These are phyloP conservation scores for Phymastichus coffea DNA, from an alignment of 1,140 invertebrate species.

Conservation along the genomic window DNA sequence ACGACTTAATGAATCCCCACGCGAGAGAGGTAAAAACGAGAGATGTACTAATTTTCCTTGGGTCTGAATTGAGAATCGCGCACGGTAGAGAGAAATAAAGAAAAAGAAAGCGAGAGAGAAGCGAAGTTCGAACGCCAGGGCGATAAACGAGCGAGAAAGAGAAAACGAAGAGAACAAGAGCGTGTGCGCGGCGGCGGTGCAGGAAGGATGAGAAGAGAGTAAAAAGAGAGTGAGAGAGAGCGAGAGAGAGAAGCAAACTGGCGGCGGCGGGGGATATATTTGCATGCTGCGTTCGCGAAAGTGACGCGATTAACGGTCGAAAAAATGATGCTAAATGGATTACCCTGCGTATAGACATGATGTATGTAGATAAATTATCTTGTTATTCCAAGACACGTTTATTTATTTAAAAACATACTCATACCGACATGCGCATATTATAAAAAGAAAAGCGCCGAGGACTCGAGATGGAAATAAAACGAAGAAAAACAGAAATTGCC, in stretches of 20 bases:
- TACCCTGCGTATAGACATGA: background rate
- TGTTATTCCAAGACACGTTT: no score
- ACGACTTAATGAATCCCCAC: slow-evolving; percentile 14
- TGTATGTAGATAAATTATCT: background rate
- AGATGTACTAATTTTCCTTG: slow-evolving; percentile 25
- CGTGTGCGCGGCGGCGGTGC: background rate
- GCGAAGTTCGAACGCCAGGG: background rate
- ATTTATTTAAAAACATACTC: no score
- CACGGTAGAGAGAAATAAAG: no score
- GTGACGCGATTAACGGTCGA: background rate
- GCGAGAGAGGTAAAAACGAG: no score
- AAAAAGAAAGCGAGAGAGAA: background rate
- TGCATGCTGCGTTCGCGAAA: background rate
- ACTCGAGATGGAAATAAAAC: no score
- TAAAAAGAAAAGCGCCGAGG: no score
- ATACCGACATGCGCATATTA: no score
- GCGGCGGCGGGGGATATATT: no score
- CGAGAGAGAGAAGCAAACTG: no score
- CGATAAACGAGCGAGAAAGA: background rate
- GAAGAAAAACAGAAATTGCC: no score
- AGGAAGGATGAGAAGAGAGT: background rate
- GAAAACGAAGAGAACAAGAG: background rate
- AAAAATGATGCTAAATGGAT: background rate
- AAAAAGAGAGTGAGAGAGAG: background rate
- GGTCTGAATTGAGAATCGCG: no score